Conservation (phyloP, 2,113 vertebrate species). For the Aegithalos caudatus region DNA sequence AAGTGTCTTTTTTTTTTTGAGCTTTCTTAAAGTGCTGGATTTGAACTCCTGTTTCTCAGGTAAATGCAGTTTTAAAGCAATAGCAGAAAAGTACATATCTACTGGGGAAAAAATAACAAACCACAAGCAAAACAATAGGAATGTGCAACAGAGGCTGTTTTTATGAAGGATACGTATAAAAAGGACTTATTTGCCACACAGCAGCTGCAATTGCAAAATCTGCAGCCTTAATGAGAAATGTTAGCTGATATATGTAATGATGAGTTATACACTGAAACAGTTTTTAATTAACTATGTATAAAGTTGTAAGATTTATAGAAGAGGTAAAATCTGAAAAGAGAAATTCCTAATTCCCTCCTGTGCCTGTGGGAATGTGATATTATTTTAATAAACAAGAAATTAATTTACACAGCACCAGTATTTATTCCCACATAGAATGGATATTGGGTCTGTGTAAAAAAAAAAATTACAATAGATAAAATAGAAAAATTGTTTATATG, state of each 20-base stretch:
- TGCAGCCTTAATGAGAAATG: neutral
- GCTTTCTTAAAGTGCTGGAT: neutral
- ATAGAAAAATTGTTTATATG: neutral
- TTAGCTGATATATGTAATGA: neutral
- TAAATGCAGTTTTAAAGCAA: neutral
- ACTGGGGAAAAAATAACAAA: neutral
- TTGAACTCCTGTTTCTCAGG: neutral
- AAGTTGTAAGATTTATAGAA: constrained; percentile 3
- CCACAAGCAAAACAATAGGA: neutral
- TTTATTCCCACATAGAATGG: neutral
- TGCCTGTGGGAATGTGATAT: neutral
- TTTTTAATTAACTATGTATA: constrained; percentile 29
- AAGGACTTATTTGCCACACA: neutral
- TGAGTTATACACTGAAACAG: neutral
- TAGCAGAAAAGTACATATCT: neutral
- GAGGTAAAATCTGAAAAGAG: constrained; percentile 5
- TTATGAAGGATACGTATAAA: neutral
- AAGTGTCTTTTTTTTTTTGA: neutral
- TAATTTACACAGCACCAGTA: neutral
- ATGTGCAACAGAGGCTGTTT: neutral
- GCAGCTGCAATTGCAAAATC: neutral
- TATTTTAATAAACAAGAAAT: constrained; percentile 32
- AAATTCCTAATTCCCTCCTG: neutral
- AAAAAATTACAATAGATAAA: neutral
- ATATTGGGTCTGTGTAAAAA: neutral